Evolutionary conservation across 2,797 vertebrate species (phyloP), one percentile per base, ranked within the genome.

Genomic region (Parauchenoglanis ngamensis): DNA sequence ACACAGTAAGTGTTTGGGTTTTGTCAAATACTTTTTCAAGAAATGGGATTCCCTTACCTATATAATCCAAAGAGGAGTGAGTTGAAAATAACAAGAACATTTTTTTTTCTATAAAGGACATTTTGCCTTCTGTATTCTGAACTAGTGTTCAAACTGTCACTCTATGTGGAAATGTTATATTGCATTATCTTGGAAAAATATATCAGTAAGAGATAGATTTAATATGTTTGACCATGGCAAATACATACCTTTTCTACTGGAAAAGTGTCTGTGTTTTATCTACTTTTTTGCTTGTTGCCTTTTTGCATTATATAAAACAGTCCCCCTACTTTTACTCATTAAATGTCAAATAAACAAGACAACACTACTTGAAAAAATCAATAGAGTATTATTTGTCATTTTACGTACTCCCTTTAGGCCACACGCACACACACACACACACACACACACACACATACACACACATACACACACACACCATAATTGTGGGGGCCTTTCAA

Each of bases 11-110:
- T 54, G 61, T 83, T 31, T 77, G 82, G 12, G 23, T 61, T 17
- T 4, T 59, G 61, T 63, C n/a, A 31, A 83, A 68, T 46, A 68
- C n/a, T 31, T 8, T 35, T 44, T 54, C 31, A 54, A 76, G 4
- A 40, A 79, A 19, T 7, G 81, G 81, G 81, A 68, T 83, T 83
- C 46, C 81, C 81, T 68, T 7, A 68, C 46, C 63, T 83, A 83
- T 44, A 52, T 83, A 68, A 44, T 40, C 78, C 12, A 17, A 6
- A 46, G 10, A 17, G 21, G 2, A 21, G 40, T n/a, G 40, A 46
- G 56, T 13, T n/a, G 31, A 79, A 63, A 11, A 17, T n/a, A 25
- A 25, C 11, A 19, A 31, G 15, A 77, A 77, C 4, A 1, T 15
- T 40, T 13, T 56, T 67, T 70, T 19, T 70, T 19, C 31, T 17